Evolutionary conservation across 2,113 vertebrate species (phyloP).

Genomic region (Grantiella picta): DNA sequence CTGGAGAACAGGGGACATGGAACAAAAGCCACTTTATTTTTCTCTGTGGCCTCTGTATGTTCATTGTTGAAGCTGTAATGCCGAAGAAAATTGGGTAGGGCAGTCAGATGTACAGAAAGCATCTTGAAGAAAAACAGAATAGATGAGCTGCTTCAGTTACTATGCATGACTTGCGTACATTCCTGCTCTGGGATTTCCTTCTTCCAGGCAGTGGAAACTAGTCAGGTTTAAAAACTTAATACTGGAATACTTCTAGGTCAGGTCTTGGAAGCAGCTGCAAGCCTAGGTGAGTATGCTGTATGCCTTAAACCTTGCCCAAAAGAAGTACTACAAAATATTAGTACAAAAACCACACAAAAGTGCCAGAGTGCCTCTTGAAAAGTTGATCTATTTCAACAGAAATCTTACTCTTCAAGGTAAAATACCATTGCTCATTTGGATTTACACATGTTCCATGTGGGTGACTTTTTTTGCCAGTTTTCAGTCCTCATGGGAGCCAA

Average conservation of each 20-base stretch:
- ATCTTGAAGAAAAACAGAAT: not conserved
- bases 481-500: not conserved
- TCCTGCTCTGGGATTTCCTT: not conserved
- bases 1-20: slow-evolving; percentile 12
- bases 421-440: not conserved
- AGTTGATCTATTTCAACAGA: not conserved
- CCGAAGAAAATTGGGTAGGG: not conserved
- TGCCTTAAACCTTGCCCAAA: not conserved
- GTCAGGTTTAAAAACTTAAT: not conserved
- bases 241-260: not conserved
- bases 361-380: not conserved
- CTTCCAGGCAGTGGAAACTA: not conserved
- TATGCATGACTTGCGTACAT: not conserved
- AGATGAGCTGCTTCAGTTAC: not conserved
- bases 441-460: not conserved
- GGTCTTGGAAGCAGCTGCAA: not conserved
- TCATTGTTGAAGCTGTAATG: not conserved
- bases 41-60: not conserved
- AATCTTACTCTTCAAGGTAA: not conserved
- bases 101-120: not conserved
- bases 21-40: slow-evolving; percentile 55
- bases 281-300: not conserved
- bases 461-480: not conserved
- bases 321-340: not conserved
- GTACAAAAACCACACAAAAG: not conserved